A percentile compares a stretch with the other conserved stretches of the same genome.
Conservation (phyloP, 2,888 invertebrate species). For the Nesidiocoris tenuis region DNA sequence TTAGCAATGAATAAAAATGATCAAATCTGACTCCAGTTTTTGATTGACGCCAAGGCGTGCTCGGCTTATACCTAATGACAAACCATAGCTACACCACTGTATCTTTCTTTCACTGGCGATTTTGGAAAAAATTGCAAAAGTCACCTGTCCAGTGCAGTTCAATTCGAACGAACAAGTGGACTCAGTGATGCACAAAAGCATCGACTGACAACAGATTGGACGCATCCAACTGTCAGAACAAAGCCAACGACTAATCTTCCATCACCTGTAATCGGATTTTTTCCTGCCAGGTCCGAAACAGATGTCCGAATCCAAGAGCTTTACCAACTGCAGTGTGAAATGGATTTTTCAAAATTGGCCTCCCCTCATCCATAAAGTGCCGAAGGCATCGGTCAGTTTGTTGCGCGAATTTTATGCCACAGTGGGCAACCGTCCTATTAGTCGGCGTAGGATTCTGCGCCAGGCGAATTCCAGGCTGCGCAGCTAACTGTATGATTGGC, state of each 20-base stretch:
- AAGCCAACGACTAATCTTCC: not conserved
- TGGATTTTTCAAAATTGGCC: not conserved
- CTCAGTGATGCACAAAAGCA: not conserved
- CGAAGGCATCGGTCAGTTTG: not conserved
- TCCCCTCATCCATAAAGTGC: too few species aligned
- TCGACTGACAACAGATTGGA: not conserved
- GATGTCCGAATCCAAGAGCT: not conserved
- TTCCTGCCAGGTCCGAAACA: not conserved
- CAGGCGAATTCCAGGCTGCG: not conserved
- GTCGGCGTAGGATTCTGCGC: not conserved
- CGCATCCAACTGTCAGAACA: not conserved
- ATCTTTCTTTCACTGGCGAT: too few species aligned
- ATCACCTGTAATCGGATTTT: not conserved
- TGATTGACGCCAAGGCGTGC: too few species aligned
- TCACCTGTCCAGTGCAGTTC: too few species aligned
- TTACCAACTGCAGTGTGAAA: not conserved
- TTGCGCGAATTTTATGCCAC: not conserved
- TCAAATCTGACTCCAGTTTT: too few species aligned
- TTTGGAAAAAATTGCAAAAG: too few species aligned
- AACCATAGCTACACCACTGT: too few species aligned
- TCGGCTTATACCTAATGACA: too few species aligned
- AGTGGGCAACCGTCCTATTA: not conserved
- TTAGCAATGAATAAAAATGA: too few species aligned
- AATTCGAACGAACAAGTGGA: too few species aligned
- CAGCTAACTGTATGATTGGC: not conserved